phyloP scores from a whole-genome alignment of 2,113 vertebrate genomes.

The Megatriorchis doriae region DNA sequence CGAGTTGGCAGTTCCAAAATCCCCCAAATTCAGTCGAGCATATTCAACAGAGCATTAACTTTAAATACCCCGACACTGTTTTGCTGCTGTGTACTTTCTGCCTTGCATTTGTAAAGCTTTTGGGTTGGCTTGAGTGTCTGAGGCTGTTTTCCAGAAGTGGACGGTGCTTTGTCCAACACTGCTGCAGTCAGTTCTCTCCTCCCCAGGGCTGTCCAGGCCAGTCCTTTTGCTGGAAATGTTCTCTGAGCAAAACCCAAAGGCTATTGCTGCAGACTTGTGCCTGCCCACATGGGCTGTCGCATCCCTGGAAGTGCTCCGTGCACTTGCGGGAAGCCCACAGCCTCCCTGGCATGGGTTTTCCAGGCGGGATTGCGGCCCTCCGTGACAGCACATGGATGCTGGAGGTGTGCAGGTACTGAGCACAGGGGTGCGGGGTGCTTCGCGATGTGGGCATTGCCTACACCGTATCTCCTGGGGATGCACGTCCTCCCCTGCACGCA shows the following conservation, averaged over 20 bases:
- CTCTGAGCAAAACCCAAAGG: neutral
- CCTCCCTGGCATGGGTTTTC: neutral
- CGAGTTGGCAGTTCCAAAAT: neutral
- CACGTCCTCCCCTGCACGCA: accelerated
- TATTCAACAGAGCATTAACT: neutral
- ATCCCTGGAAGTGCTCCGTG: neutral
- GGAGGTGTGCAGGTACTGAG: neutral
- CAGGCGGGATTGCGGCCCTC: neutral
- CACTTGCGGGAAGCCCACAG: neutral
- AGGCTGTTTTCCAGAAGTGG: neutral
- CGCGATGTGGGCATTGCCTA: neutral
- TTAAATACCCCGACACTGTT: accelerated
- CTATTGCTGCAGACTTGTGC: no score
- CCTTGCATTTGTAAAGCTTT: neutral
- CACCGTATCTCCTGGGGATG: accelerated
- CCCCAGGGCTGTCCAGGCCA: neutral
- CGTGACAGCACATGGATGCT: accelerated
- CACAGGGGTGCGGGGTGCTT: accelerated
- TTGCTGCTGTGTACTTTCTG: neutral
- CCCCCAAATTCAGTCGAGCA: neutral
- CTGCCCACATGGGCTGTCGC: accelerated
- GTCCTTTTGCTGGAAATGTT: neutral
- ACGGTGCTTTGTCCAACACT: neutral
- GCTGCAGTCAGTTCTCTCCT: neutral
- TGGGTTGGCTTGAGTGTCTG: neutral